Conservation (phyloP, 2,797 vertebrate genomes). For the Myripristis murdjan region DNA sequence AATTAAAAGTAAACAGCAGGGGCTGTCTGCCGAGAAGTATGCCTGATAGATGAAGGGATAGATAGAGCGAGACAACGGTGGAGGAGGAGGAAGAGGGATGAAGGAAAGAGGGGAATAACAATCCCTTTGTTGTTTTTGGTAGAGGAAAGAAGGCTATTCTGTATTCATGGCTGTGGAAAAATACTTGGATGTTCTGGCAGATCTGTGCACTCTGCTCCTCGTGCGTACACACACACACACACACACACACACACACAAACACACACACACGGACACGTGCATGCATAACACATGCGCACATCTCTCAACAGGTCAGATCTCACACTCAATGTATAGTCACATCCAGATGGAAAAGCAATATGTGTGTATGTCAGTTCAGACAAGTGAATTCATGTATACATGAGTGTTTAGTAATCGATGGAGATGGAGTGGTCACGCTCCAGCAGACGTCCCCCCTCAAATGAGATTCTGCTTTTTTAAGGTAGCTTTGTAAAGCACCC, state of each 20-base stretch:
- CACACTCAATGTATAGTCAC: constrained; percentile 44
- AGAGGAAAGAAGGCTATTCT: constrained; percentile 32
- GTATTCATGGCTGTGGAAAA: constrained; percentile 63
- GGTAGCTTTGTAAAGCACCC: constrained; percentile 38
- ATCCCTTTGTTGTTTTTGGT: constrained; percentile 57
- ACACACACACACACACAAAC: constrained; percentile 20
- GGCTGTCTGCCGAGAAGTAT: constrained; percentile 53
- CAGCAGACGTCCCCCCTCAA: constrained; percentile 53
- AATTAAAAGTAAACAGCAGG: constrained; percentile 76
- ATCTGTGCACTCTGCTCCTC: constrained; percentile 39
- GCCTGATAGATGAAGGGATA: constrained; percentile 71
- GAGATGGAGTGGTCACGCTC: constrained; percentile 53
- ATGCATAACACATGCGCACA: constrained; percentile 8
- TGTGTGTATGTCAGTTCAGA: constrained; percentile 13
- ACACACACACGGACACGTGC: constrained; percentile 21
- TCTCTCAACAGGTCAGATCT: constrained; percentile 49
- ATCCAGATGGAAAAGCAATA: constrained; percentile 26
- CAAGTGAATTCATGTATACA: constrained; percentile 6
- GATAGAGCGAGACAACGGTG: constrained; percentile 73
- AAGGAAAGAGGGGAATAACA: constrained; percentile 48
- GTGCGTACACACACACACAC: constrained; percentile 25
- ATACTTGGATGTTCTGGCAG: constrained; percentile 59
- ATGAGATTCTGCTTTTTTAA: constrained; percentile 45
- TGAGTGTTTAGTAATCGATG: constrained; percentile 34
- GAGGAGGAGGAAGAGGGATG: constrained; percentile 53